These are phyloP conservation scores for Trichechus manatus DNA, from an alignment of 2,113 vertebrate genomes.

Conservation along the genomic window DNA sequence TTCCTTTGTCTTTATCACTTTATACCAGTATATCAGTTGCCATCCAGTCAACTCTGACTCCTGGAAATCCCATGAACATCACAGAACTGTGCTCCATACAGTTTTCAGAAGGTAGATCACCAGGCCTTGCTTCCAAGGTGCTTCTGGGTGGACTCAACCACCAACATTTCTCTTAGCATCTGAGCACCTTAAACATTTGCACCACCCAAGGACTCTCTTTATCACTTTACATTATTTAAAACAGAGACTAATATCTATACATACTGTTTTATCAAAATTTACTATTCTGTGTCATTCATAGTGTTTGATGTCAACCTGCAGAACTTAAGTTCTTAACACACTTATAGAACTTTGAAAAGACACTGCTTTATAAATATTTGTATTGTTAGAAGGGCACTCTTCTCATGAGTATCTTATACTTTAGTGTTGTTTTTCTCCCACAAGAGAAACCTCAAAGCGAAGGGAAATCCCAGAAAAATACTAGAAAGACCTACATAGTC, in stretches of 20 bases:
- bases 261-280: constrained; percentile 50
- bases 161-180: background rate
- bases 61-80: background rate
- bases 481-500: background rate
- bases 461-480: background rate
- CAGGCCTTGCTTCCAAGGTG: background rate
- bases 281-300: background rate
- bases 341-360: background rate
- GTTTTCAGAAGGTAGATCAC: background rate
- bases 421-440: background rate
- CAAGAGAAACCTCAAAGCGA: background rate
- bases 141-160: background rate
- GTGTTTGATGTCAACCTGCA: constrained; percentile 3
- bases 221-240: constrained; percentile 16
- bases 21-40: background rate
- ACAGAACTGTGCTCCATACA: background rate
- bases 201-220: background rate
- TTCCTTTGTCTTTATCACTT: background rate
- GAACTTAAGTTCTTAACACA: background rate
- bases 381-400: background rate
- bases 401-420: background rate
- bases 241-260: background rate
- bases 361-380: background rate
- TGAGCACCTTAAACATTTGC: background rate
- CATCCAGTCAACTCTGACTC: background rate